Conservation (phyloP, 2,797 vertebrate genomes). For the Bradypodion pumilum region DNA sequence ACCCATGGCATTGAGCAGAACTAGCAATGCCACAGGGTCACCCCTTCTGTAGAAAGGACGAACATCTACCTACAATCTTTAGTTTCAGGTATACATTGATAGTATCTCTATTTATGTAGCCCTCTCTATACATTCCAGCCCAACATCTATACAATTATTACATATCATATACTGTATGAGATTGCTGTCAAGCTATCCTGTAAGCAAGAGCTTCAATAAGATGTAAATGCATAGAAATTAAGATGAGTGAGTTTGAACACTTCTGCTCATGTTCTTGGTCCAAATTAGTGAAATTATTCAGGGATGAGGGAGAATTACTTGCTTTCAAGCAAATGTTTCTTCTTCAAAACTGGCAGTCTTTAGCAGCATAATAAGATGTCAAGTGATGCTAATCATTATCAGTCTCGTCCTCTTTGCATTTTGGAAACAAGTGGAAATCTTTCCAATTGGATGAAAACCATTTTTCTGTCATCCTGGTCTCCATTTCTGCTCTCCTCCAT, state of each 20-base stretch:
- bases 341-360: neutral
- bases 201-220: neutral
- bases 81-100: too few species aligned
- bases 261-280: neutral
- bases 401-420: neutral
- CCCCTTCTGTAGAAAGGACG: too few species aligned
- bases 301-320: neutral
- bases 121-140: too few species aligned
- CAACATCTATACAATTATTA: too few species aligned
- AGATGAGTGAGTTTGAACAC: neutral
- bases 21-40: too few species aligned
- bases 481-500: neutral
- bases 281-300: neutral
- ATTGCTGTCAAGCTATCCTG: too few species aligned
- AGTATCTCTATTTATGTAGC: too few species aligned
- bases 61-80: too few species aligned
- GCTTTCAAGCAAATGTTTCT: neutral
- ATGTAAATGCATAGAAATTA: neutral
- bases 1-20: too few species aligned
- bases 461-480: too few species aligned
- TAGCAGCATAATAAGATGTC: neutral
- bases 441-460: neutral
- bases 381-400: neutral
- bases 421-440: neutral
- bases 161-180: too few species aligned